Evolutionary conservation across 2,113 vertebrate genomes (phyloP), one percentile per base, ranked within the genome.

Genomic region (Aptenodytes patagonicus): DNA sequence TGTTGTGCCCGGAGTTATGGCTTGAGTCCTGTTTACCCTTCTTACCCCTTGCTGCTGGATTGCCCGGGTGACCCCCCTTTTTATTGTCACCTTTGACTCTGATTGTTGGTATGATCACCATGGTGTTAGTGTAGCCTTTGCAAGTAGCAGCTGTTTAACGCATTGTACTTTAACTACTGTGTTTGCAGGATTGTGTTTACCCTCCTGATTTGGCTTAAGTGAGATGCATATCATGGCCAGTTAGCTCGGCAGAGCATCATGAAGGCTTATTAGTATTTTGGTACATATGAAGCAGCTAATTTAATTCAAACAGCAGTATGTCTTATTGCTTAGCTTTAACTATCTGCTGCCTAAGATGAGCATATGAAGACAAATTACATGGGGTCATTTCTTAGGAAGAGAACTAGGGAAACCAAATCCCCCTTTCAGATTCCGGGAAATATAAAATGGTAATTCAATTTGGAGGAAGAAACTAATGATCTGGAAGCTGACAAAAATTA

Each of bases 101-200:
- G 46, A 42, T 93, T 84, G 79, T 83, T 89, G 95, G 83, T 64
- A 31, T 61, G 85, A 86, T 98, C 97, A 91, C 98, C 98, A 97
- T 98, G 98, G 97, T 94, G 95, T 94, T 89, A 36, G 83, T 91
- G 96, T 87, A 94, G 96, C 95, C 95, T 94, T 92, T 95, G 93
- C 87, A 86, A 94, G 97, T 34, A 93, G 96, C 98, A 98, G 97
- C 98, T 98, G 98, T 96, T 97, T 82, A 95, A 90, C 54, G 38
- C 97, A 71, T 93, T 97, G 97, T 96, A 44, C 96, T 87, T 47
- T 83, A 88, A 72, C 89, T 60, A 1, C 90, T 51, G 31, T 98
- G 95, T 98, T 98, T 98, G 96, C 96, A 88, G 94, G 96, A 44
- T 94, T 89, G 44, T 97, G 96, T 98, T 98, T 98, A 87, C 94